phyloP scores from a whole-genome alignment of 1,140 invertebrate species.

The Gryon sp. region DNA sequence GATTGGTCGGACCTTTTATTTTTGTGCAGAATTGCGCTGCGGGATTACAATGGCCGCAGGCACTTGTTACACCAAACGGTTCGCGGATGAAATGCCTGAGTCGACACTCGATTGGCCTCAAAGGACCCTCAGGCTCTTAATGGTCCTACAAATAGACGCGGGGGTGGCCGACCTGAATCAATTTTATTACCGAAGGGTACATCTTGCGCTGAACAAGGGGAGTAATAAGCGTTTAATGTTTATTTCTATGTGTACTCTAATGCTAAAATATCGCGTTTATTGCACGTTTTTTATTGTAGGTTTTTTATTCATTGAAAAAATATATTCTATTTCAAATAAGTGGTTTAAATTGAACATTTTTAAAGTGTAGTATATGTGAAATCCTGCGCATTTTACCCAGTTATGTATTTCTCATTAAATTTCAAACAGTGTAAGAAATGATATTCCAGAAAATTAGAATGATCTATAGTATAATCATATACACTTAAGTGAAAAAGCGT shows the following conservation, averaged over 20 bases:
- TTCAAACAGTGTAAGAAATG: too few species aligned
- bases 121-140: constrained; percentile 54
- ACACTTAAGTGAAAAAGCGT: constrained; percentile 2
- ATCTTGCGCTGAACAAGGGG: constrained; percentile 13
- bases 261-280: neutral
- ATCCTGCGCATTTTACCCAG: neutral
- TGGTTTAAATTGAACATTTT: too few species aligned
- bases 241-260: constrained; percentile 13
- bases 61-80: constrained; percentile 58
- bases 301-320: too few species aligned
- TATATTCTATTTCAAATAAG: too few species aligned
- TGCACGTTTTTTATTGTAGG: neutral
- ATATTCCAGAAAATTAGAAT: too few species aligned
- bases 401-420: too few species aligned
- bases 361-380: too few species aligned
- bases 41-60: constrained; percentile 51
- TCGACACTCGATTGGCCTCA: constrained; percentile 67
- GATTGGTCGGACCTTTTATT: constrained; percentile 57
- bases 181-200: constrained; percentile 40
- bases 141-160: constrained; percentile 47
- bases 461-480: neutral
- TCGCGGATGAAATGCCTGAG: constrained; percentile 52
- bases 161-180: constrained; percentile 55
- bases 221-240: constrained; percentile 25
- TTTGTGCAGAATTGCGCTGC: constrained; percentile 58